phyloP scores from a whole-genome alignment of 2,797 vertebrate genomes.

The Coendou prehensilis region DNA sequence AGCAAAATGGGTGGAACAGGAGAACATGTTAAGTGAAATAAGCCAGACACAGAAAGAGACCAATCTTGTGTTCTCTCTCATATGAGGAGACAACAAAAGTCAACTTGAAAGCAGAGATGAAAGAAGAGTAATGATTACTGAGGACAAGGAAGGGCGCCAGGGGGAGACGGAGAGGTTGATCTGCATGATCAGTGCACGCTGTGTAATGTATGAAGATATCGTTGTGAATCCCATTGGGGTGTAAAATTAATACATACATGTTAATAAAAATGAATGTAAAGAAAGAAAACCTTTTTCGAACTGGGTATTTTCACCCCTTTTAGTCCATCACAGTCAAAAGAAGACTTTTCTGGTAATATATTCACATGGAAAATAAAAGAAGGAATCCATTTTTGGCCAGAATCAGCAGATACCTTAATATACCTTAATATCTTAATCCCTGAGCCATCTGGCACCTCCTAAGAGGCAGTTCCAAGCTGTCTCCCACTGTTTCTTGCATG shows the following conservation, averaged over 20 bases:
- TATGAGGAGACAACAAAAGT: background rate
- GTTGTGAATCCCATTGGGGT: background rate
- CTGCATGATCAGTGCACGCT: rapidly evolving
- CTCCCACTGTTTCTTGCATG: background rate
- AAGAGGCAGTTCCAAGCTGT: background rate
- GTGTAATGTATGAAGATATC: too few species aligned
- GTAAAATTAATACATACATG: background rate
- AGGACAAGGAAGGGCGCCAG: background rate
- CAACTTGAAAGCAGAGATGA: background rate
- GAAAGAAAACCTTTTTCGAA: background rate
- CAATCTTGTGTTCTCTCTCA: background rate
- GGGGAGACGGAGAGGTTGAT: background rate
- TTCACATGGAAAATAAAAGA: background rate
- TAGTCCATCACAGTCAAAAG: background rate
- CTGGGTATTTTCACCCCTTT: background rate
- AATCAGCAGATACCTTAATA: background rate
- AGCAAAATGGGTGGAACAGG: background rate
- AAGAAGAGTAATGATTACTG: background rate
- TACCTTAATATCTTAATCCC: background rate
- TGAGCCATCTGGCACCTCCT: background rate
- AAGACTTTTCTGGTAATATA: background rate
- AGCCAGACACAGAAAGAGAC: background rate
- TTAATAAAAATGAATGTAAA: background rate
- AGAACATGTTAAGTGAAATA: background rate
- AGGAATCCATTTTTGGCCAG: background rate